Conservation (phyloP, 2,888 invertebrate species). For the Mythimna pallens region DNA sequence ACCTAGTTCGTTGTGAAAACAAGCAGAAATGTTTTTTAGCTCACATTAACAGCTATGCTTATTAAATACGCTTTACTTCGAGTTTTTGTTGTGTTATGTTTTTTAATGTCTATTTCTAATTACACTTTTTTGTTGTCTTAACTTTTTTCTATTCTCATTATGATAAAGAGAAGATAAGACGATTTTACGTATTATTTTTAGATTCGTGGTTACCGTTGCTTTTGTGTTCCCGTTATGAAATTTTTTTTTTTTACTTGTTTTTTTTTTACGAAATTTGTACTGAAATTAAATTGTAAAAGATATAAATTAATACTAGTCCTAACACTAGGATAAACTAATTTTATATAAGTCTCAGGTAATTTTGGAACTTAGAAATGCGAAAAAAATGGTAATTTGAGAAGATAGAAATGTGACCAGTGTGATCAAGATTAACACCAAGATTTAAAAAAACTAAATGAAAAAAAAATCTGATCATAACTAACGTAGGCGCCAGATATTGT, state of each 20-base stretch:
- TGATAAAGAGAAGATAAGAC: conserved; percentile 14
- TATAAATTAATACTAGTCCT: too few species aligned
- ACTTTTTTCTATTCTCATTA: conserved; percentile 21
- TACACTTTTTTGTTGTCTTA: conserved; percentile 31
- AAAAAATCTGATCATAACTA: too few species aligned
- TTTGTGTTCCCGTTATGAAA: neutral
- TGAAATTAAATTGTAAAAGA: too few species aligned
- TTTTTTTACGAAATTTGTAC: neutral
- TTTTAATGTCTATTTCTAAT: conserved; percentile 45
- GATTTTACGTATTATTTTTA: conserved; percentile 7
- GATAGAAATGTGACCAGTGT: too few species aligned
- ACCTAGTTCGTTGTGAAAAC: conserved; percentile 29
- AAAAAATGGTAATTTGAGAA: too few species aligned
- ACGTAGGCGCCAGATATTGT: too few species aligned
- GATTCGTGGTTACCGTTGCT: conserved; percentile 10
- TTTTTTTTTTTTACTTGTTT: too few species aligned
- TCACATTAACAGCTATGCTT: conserved; percentile 36
- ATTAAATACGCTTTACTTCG: conserved; percentile 16
- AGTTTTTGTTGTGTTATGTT: conserved; percentile 30
- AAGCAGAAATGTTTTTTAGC: conserved; percentile 31
- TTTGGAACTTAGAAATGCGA: too few species aligned
- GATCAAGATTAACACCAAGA: too few species aligned
- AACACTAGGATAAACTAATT: too few species aligned
- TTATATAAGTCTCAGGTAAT: too few species aligned
- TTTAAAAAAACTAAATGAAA: too few species aligned